Evolutionary conservation across 37 sponge, comb jelly and placozoan species (phyloP).

Genomic region (Cliona cf. orientalis): DNA sequence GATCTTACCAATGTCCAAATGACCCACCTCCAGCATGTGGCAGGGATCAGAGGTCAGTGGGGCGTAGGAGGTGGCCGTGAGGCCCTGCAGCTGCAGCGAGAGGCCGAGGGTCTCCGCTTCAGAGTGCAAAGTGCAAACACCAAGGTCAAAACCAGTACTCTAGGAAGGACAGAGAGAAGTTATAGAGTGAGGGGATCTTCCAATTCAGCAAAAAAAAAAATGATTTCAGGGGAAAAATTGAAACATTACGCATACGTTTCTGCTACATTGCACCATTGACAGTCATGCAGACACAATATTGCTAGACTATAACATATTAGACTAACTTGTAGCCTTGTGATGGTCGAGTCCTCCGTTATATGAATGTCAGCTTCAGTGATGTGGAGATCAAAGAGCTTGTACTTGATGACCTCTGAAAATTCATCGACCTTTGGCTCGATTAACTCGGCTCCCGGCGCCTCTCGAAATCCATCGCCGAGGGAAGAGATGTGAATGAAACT

Average conservation of each 20-base stretch:
- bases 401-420: conserved; percentile 70
- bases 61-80: conserved; percentile 11
- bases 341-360: conserved; percentile 24
- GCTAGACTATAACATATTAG: neutral
- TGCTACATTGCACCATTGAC: no score
- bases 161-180: no score
- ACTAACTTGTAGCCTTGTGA: conserved; percentile 39
- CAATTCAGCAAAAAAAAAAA: no score
- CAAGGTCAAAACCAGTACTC: conserved; percentile 60
- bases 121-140: conserved; percentile 57
- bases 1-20: conserved; percentile 35
- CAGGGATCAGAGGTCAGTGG: neutral
- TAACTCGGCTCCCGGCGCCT: conserved; percentile 56
- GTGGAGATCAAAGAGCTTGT: conserved; percentile 44
- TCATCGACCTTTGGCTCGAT: conserved; percentile 68
- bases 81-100: conserved; percentile 40
- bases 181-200: no score
- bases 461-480: conserved; percentile 40
- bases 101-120: conserved; percentile 35
- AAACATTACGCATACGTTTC: no score
- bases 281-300: no score
- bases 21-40: conserved; percentile 28
- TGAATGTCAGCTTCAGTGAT: conserved; percentile 31
- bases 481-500: conserved; percentile 29
- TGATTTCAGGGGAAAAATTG: no score